Conservation (phyloP, 2,888 invertebrate genomes). For the Euspilapteryx auroguttella region DNA sequence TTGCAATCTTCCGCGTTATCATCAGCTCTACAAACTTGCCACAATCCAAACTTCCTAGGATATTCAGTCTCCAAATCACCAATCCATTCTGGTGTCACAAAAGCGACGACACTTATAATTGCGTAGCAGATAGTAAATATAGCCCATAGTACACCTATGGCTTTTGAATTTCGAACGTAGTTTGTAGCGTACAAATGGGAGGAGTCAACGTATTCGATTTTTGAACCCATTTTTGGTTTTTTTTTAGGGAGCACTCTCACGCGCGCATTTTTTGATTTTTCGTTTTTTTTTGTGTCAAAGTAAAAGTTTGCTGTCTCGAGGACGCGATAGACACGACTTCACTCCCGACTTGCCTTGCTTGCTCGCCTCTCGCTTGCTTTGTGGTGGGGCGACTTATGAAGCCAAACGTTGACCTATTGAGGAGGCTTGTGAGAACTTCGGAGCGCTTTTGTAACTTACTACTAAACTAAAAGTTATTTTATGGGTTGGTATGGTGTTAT, state of each 20-base stretch:
- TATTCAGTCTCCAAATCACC: constrained; percentile 83
- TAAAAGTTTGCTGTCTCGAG: not conserved
- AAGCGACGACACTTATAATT: constrained; percentile 92
- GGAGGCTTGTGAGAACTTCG: no score
- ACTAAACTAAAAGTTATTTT: no score
- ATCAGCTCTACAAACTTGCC: constrained; percentile 83
- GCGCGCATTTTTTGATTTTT: constrained; percentile 3
- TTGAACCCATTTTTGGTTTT: constrained; percentile 73
- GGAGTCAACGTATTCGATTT: constrained; percentile 91
- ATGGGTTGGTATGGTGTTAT: no score
- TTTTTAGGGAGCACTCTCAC: constrained; percentile 8
- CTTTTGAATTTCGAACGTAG: constrained; percentile 90
- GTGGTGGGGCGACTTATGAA: no score
- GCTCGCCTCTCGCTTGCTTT: no score
- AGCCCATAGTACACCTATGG: constrained; percentile 96
- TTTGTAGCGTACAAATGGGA: constrained; percentile 89
- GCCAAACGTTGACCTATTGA: no score
- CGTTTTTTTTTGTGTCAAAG: not conserved
- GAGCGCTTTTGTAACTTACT: no score
- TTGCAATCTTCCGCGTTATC: constrained; percentile 81
- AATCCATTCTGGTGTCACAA: constrained; percentile 94
- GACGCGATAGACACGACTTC: not conserved
- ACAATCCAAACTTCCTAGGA: constrained; percentile 90
- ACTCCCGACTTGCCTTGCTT: no score
- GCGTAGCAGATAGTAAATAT: constrained; percentile 97